phyloP scores from a whole-genome alignment of 1,140 invertebrate genomes.

The Pemphigus obesinymphae region DNA sequence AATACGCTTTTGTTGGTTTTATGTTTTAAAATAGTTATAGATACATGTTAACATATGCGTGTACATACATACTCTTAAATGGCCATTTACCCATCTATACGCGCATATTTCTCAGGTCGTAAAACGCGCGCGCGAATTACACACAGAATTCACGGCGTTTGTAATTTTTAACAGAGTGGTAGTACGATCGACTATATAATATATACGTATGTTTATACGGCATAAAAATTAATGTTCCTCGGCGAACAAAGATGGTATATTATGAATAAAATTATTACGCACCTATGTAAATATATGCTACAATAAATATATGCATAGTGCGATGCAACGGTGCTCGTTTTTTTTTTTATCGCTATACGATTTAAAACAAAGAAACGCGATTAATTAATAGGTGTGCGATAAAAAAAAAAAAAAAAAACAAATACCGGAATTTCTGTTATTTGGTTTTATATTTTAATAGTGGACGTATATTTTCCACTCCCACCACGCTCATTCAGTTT shows the following conservation, averaged over 20 bases:
- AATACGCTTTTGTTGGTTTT: not conserved
- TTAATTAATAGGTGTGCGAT: too few relatives aligned
- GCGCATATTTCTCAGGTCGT: not conserved
- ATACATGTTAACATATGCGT: not conserved
- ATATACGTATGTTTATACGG: not conserved
- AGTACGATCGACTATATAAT: not conserved
- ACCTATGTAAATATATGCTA: not conserved
- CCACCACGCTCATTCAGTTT: too few relatives aligned
- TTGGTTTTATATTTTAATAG: too few relatives aligned
- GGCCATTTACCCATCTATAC: not conserved
- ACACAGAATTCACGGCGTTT: not conserved
- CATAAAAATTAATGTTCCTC: slow-evolving; percentile 18
- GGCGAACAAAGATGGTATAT: not conserved
- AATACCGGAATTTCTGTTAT: too few relatives aligned
- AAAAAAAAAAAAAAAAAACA: too few relatives aligned
- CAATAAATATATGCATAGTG: too few relatives aligned
- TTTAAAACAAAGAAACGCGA: too few relatives aligned
- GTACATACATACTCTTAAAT: too few relatives aligned
- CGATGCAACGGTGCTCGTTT: too few relatives aligned
- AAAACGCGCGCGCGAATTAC: not conserved
- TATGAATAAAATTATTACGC: not conserved
- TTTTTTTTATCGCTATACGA: too few relatives aligned
- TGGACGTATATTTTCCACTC: too few relatives aligned
- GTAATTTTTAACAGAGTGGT: not conserved
- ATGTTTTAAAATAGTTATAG: not conserved